Evolutionary conservation across 2,888 invertebrate genomes (phyloP), one percentile per base, ranked within the genome.

Genomic region (Ophion costatus): DNA sequence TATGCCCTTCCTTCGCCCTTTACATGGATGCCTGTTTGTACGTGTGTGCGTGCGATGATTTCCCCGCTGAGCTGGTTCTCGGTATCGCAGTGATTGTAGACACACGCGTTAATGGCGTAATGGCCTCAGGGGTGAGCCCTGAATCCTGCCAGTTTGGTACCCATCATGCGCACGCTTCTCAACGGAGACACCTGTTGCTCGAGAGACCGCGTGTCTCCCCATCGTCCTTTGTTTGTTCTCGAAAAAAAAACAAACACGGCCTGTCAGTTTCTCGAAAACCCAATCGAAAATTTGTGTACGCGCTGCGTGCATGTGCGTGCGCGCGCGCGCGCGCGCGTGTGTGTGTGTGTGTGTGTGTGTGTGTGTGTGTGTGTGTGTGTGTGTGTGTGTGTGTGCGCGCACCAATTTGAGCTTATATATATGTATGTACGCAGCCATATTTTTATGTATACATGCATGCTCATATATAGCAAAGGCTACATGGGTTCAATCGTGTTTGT

Each of bases 71-170:
- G 42, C 45, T 59, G 67, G 24, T 69, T 79, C 61, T 17, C 22
- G 56, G 59, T 80, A 11, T 74, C 56, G 57, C 17, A 67, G 67
- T 69, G 42, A 67, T 42, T 59, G 61, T 22, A 63, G 73, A 80
- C 82, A 77, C 82, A 82, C 77, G 85, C 77, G 82, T 85, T 85
- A 85, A 85, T 85, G 85, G 82, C 85, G 77, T 80, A 80, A 85
- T 80, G 82, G 73, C 76, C 80, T 77, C 64, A 69, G 80, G 85
- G 80, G 59, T 85, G 76, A 82, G 80, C 76, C 74, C 76, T 57
- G 59, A 45, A 57, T 71, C 56, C 45, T 67, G 59, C 73, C 77
- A 38, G 73, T 61, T 76, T 80, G 76, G 82, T 82, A 67, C 75
- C 75, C 22, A 24, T 45, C 45, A 29, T 33, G 45, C 64, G 24